Conservation (phyloP, 2,113 vertebrate genomes). For the Phylloscopus whistleri region DNA sequence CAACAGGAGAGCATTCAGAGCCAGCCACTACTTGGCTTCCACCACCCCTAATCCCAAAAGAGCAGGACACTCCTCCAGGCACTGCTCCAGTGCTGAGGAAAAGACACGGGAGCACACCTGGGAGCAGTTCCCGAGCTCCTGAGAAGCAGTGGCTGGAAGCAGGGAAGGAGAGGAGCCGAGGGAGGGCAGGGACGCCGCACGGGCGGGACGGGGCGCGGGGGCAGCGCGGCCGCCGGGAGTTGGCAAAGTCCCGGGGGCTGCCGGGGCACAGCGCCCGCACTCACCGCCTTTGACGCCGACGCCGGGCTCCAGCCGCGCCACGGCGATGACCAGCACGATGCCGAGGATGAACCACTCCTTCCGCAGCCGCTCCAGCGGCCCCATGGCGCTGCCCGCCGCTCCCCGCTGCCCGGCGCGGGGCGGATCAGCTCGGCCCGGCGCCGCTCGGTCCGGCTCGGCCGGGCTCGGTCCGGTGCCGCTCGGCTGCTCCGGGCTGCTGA, state of each 20-base stretch:
- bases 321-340: conserved; percentile 86
- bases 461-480: neutral
- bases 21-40: neutral
- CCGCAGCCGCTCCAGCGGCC: conserved; percentile 80
- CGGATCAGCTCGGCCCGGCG: neutral
- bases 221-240: neutral
- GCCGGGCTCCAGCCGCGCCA: conserved; percentile 84
- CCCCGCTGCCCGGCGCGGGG: neutral
- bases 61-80: fast-evolving
- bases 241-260: neutral
- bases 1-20: neutral
- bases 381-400: conserved; percentile 73
- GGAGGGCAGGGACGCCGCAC: neutral
- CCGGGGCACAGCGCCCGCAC: neutral
- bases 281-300: conserved; percentile 90
- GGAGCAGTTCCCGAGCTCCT: fast-evolving
- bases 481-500: neutral
- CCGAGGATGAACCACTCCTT: conserved; percentile 96
- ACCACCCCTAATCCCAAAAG: fast-evolving
- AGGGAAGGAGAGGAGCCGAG: fast-evolving
- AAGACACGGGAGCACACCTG: fast-evolving
- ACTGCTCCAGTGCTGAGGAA: fast-evolving
- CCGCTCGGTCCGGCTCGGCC: neutral
- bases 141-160: fast-evolving
- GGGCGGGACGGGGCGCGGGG: neutral